Percentiles rank a stretch among this genome's conserved stretches.
Conservation (phyloP, 1,140 invertebrate species). For the Probaryconus sp. region DNA sequence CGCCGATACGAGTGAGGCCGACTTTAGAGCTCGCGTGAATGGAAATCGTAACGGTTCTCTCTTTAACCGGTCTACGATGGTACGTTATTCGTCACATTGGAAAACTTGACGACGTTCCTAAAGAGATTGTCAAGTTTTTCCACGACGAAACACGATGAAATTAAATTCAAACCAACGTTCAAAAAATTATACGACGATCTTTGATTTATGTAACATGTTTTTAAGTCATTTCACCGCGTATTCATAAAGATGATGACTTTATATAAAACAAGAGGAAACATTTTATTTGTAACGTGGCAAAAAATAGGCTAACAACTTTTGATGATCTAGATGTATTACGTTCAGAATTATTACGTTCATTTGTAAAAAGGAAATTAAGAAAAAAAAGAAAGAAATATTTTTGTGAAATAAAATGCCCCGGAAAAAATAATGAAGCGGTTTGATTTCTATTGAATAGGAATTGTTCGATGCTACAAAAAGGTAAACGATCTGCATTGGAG, state of each 20-base stretch:
- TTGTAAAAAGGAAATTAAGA: no score
- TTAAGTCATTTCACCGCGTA: no score
- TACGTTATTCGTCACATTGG: constrained; percentile 37
- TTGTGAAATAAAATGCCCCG: no score
- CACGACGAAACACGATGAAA: background rate
- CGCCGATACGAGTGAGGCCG: constrained; percentile 5
- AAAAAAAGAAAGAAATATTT: no score
- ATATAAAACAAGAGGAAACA: no score
- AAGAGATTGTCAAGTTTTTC: constrained; percentile 13
- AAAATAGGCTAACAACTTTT: no score
- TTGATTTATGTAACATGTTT: constrained; percentile 14
- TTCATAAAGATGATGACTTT: no score
- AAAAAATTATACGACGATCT: background rate
- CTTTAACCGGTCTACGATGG: constrained; percentile 26
- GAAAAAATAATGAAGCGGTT: no score
- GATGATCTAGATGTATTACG: no score
- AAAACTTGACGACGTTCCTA: constrained; percentile 27
- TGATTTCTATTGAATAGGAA: no score
- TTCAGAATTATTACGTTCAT: no score
- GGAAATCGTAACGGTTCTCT: constrained; percentile 53
- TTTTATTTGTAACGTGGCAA: no score
- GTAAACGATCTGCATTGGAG: background rate
- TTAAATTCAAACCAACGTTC: background rate
- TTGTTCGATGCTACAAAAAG: background rate
- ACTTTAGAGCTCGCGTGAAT: constrained; percentile 39